These are phyloP conservation scores for Notolepis coatsorum DNA, from an alignment of 2,797 vertebrate species.

Conservation along the genomic window DNA sequence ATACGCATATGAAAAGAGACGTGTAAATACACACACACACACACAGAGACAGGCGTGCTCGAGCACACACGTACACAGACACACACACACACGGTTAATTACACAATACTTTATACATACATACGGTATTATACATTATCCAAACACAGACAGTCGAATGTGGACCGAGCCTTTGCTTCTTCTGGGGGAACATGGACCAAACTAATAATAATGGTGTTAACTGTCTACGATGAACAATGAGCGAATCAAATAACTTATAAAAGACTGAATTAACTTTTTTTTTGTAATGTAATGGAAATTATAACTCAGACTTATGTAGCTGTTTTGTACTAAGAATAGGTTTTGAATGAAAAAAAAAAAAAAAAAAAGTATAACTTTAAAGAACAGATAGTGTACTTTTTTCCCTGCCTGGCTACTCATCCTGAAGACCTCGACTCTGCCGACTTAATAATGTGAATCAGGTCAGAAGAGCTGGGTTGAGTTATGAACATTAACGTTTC, in stretches of 20 bases:
- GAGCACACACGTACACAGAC: slow-evolving; percentile 9
- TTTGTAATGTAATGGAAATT: slow-evolving; percentile 73
- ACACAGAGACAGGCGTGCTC: slow-evolving; percentile 1
- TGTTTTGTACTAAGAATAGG: slow-evolving; percentile 70
- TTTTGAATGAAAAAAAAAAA: slow-evolving; percentile 64
- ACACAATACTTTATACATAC: slow-evolving; percentile 53
- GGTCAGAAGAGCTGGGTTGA: no score
- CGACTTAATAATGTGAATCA: no score
- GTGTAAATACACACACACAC: slow-evolving; percentile 71
- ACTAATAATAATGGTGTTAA: slow-evolving; percentile 57
- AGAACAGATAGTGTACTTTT: slow-evolving; percentile 60
- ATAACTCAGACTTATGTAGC: slow-evolving; percentile 79
- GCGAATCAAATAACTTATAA: slow-evolving; percentile 60
- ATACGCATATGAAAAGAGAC: slow-evolving; percentile 38
- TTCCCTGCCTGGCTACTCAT: slow-evolving; percentile 57
- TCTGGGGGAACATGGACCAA: slow-evolving; percentile 72
- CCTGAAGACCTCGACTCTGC: slow-evolving; percentile 21
- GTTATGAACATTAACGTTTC: no score
- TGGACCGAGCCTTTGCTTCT: slow-evolving; percentile 67
- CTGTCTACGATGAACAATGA: slow-evolving; percentile 52
- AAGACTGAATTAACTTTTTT: slow-evolving; percentile 61
- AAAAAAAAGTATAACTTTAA: slow-evolving; percentile 25
- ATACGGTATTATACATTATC: background rate
- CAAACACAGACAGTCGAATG: background rate
- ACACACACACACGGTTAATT: slow-evolving; percentile 17